Base-by-base conservation (phyloP, 2,888 invertebrate genomes). In the Ornithoptera priamus region DNA sequence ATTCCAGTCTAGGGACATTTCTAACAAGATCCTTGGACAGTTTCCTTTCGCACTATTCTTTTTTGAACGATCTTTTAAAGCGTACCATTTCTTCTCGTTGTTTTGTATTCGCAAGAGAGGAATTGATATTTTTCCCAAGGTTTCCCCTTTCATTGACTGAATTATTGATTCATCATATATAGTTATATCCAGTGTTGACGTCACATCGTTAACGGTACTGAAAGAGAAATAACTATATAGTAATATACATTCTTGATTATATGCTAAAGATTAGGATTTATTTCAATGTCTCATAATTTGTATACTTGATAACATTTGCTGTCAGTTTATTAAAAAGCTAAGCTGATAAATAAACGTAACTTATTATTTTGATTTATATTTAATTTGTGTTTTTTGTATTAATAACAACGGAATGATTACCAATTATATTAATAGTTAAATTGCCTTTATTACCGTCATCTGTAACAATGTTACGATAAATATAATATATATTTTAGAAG, bases 1-100 rank as follows among this genome's bases (percentile, higher is more conserved):
- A 76, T 92, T 92, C 91, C 91, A 92, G 22, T 81, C 88, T 7
- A 92, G 76, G 18, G 88, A 86, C 89, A 92, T 91, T 78, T 92
- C 89, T 71, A 92, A 72, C 56, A 88, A 79, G 72, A 92, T 84
- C 73, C 89, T 83, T 0, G 92, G 89, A 30, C 88, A 88, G 75
- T 88, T 88, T 6, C 90, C 90, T 72, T 84, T 87, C 0, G 88
- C 88, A 46, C 81, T 81, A 24, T 82, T 75, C 68, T 85, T 89
- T 72, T 86, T 86, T 8, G 87, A 81, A 66, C 87, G 80, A 74
- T 89, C 83, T 70, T 89, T 90, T 2, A 92, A 79, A 1, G 89
- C 89, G 73, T 89, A 92, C 92, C 92, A 92, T 72, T 86, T 81
- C 71, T 87, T 88, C 75, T 92, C 90, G 22, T 88, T 84, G 65